Base-by-base conservation (phyloP, 2,113 vertebrate genomes). In the Bufo bufo region DNA sequence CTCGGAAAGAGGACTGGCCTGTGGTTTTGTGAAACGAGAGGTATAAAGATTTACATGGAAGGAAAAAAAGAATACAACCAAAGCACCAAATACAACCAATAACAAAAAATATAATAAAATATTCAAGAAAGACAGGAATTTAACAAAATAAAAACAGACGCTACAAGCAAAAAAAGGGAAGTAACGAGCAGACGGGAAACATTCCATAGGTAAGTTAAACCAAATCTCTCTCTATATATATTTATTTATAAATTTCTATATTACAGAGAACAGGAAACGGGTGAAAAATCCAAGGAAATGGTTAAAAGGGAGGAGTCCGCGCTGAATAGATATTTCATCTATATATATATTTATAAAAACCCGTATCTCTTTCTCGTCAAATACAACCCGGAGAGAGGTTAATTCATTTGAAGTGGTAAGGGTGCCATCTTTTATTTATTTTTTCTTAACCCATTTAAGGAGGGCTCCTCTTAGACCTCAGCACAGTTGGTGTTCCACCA, bases 201-300 rank as follows among this genome's bases (percentile, higher is more conserved):
- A 61, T 77, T 86, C 33, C 85, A 69, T 43, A 69, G 86, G 83
- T 69, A 74, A 82, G 63, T 81, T 87, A 87, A 82, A 87, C 77
- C 78, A 72, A 87, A 87, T 87, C 86, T 87, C 54, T 72, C 43
- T 81, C 58, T 87, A 87, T 87, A 63, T 87, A 87, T 81, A 58
- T 81, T 81, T 87, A 81, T 87, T 81, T 80, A 87, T 87, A 80
- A 81, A 81, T 81, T 87, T 87, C 85, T 87, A 87, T 87, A 71
- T 81, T 87, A 87, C 85, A 87, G 85, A 87, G 85, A 81, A 79
- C 85, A 87, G 63, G 77, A 81, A 87, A 58, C 56, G 77, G 77
- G 77, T 81, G 85, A 87, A 87, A 87, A 81, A 45, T 81, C 77
- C 77, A 87, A 58, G 75, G 50, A 81, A 87, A 66, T 14, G 45